A percentile compares a stretch with the other conserved stretches of the same genome.
phyloP scores from a whole-genome alignment of 2,797 vertebrate genomes.

The Sciaenops ocellatus region DNA sequence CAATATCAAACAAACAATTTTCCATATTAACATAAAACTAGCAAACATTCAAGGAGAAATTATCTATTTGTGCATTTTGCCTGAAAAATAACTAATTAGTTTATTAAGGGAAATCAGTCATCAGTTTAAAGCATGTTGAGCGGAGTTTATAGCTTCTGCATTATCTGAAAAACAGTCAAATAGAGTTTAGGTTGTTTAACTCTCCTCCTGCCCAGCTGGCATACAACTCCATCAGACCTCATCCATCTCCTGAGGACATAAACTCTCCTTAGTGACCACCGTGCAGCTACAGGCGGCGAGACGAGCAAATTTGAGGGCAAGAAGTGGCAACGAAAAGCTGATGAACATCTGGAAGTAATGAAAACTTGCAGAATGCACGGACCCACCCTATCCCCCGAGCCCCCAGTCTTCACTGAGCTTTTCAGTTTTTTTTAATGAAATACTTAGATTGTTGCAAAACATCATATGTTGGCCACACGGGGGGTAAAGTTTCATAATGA shows the following conservation, averaged over 20 bases:
- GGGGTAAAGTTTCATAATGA: conserved; percentile 22
- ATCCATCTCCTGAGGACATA: conserved; percentile 24
- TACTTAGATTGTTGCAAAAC: conserved; percentile 23
- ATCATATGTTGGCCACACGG: conserved; percentile 7
- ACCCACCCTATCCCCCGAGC: conserved; percentile 86
- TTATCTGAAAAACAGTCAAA: neutral
- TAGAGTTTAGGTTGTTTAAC: neutral
- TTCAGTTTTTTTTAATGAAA: conserved; percentile 40
- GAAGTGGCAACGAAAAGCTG: conserved; percentile 59
- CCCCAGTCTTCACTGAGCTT: conserved; percentile 60
- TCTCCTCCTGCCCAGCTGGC: conserved; percentile 36
- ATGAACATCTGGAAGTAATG: conserved; percentile 89
- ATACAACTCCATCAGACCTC: conserved; percentile 20
- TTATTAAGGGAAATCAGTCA: neutral
- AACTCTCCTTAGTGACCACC: conserved; percentile 22
- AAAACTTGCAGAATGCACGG: conserved; percentile 77
- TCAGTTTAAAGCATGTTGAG: neutral
- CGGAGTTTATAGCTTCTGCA: neutral
- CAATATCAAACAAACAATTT: conserved; percentile 3
- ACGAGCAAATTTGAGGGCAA: conserved; percentile 59
- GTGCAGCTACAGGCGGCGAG: conserved; percentile 34
- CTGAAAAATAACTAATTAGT: neutral
- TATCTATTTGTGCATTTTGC: neutral
- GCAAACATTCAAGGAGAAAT: neutral
- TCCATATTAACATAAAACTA: neutral